These are phyloP conservation scores for Eupithecia inturbata DNA, from an alignment of 2,888 invertebrate species.

Conservation along the genomic window DNA sequence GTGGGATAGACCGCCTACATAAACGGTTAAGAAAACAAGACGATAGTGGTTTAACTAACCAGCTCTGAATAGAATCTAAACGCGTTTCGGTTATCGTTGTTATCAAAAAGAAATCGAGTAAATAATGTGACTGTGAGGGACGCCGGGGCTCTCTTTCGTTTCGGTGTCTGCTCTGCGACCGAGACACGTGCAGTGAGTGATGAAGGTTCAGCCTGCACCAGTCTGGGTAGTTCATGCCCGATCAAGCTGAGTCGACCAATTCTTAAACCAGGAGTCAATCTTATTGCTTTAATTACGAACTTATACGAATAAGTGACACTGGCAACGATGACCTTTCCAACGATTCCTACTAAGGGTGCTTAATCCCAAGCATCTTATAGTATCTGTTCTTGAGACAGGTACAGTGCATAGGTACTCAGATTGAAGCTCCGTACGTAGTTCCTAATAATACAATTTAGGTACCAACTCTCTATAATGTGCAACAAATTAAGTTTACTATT, in stretches of 20 bases:
- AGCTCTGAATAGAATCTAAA: conserved; percentile 33
- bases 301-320: background rate
- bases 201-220: background rate
- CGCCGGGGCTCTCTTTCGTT: conserved; percentile 64
- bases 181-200: conserved; percentile 64
- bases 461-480: background rate
- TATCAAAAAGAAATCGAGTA: conserved; percentile 5
- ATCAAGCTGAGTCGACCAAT: background rate
- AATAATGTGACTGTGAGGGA: conserved; percentile 33
- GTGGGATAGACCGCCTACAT: conserved; percentile 49
- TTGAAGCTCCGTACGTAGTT: background rate
- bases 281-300: conserved; percentile 59
- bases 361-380: background rate
- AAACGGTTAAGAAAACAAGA: conserved; percentile 13
- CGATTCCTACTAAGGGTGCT: background rate
- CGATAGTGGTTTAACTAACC: conserved; percentile 18
- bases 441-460: background rate
- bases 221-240: background rate
- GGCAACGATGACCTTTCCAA: background rate
- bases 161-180: conserved; percentile 62
- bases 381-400: background rate
- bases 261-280: conserved; percentile 48
- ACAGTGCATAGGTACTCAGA: background rate
- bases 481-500: background rate
- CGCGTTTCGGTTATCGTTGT: background rate